Base-by-base conservation (phyloP, 2,113 vertebrate genomes). In the Leptosomus discolor region DNA sequence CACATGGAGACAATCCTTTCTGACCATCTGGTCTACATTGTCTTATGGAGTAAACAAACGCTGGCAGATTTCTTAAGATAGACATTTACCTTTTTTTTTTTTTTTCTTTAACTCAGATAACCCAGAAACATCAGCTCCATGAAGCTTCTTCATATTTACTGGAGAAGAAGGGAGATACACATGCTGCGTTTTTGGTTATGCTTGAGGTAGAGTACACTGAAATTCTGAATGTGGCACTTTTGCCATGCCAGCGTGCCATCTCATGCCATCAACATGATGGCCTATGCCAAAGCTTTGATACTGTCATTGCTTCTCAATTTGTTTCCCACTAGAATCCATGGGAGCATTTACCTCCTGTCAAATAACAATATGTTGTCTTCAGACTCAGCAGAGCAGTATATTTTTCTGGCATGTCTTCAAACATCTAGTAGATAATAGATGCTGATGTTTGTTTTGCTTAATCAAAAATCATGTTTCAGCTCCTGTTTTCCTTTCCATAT, bases 121-220 rank as follows among this genome's bases (percentile, higher is more conserved):
- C 98, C 79, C 97, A 99, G 87, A 98, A 98, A 92, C 97, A 99
- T 93, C 96, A 98, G 32, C 98, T 99, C 50, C 98, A 98, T 54
- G 99, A 99, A 90, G 99, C 99, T 32, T 99, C 98, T 45, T 99
- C 99, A 0, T 99, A 98, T 93, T 96, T 99, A 32, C 97, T 99
- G 96, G 99, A 99, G 98, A 99, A 98, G 97, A 99, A 99, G 92
- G 99, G 99, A 64, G 99, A 99, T 78, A 95, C 99, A 67, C 98
- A 98, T 4, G 98, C 99, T 93, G 99, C 99, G 43, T 99, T 99
- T 90, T 91, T 97, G 97, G 98, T 99, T 81, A 98, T 99, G 98
- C 98, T 99, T 20, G 98, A 99, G 99, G 99, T 99, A 97, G 20
- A 9, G 85, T 46, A 46, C 80, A 24, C 83, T 16, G 50, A 57